Base-by-base conservation (phyloP, 1,140 invertebrate genomes). In the Diachasma alloeum region DNA sequence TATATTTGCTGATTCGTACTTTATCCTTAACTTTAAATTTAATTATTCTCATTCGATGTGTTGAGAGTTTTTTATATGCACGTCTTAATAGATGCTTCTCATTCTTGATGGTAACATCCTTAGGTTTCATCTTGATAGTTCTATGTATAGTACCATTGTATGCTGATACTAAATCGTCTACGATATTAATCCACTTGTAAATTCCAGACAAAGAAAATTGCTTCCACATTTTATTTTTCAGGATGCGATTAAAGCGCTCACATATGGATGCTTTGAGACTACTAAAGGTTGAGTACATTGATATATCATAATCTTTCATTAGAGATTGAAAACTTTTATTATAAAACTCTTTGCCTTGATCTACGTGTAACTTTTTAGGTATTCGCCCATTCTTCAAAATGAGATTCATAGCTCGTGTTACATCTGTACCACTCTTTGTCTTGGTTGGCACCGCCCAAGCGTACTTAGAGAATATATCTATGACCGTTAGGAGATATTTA, bases 401-500 rank as follows among this genome's bases (percentile, higher is more conserved):
- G 31, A 19, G 44, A 37, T 59, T 76, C 69, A 79, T 76, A 5
- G 70, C 78, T 11, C 5, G 31, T 11, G 19, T 77, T 3, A 80
- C 77, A 69, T 81, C 78, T 59, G 44, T 19, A 31, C 24, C 66
- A 67, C 9, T 78, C 72, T 79, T 79, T 3, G 19, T 39, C 66
- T 79, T 79, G 13, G 77, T 11, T 13, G 77, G 80, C 5, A 77
- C 11, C 39, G 72, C 74, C 75, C 56, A 81, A 0, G 80, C 75
- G 44, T 44, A 77, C 66, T 79, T 79, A n/a, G 72, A 79, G 31
- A 79, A 79, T 26, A 63, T 48, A 63, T 77, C 75, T 24, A 79
- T 81, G 0, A 77, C 48, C 42, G 77, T 81, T 9, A 78, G 26
- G 0, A 78, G 42, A 42, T 72, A 80, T 31, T 73, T 68, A 17